These are phyloP conservation scores for Gadopsis bispinosus DNA, from an alignment of 2,797 vertebrate species.

Conservation along the genomic window DNA sequence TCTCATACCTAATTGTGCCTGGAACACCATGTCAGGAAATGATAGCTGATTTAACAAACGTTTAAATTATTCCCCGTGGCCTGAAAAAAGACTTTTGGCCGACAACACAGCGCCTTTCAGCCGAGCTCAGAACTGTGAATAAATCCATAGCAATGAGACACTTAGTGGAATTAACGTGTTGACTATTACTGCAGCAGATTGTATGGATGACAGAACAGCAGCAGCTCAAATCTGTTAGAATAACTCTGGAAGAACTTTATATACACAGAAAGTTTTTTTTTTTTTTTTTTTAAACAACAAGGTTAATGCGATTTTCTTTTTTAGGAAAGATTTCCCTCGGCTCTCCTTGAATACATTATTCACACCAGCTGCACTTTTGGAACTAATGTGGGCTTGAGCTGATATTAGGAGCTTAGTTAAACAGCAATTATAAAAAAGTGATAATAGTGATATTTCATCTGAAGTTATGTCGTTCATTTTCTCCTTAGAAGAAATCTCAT, in stretches of 20 bases:
- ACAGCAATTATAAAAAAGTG: conserved; percentile 46
- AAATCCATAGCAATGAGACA: conserved; percentile 69
- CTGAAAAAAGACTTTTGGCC: not conserved
- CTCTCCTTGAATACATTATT: conserved; percentile 64
- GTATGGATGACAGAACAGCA: conserved; percentile 39
- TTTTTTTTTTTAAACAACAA: not conserved
- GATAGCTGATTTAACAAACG: conserved; percentile 53
- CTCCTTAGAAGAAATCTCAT: conserved; percentile 22
- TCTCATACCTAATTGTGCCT: conserved; percentile 40
- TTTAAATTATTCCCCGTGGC: conserved; percentile 37
- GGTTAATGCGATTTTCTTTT: conserved; percentile 41
- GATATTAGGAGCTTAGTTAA: conserved; percentile 56
- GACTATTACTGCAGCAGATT: conserved; percentile 43
- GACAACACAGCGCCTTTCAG: conserved; percentile 45
- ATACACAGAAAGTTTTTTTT: conserved; percentile 27
- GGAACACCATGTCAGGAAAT: conserved; percentile 46
- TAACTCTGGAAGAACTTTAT: conserved; percentile 47
- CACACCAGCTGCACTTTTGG: conserved; percentile 48
- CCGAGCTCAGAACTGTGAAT: conserved; percentile 53
- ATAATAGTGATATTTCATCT: conserved; percentile 48
- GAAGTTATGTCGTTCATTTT: conserved; percentile 57
- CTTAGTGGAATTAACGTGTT: conserved; percentile 59
- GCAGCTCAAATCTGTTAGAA: conserved; percentile 33
- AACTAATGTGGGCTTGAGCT: conserved; percentile 40
- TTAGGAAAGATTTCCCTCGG: conserved; percentile 52